These are phyloP conservation scores for Watsonalla binaria DNA, from an alignment of 2,888 invertebrate species.

Conservation along the genomic window DNA sequence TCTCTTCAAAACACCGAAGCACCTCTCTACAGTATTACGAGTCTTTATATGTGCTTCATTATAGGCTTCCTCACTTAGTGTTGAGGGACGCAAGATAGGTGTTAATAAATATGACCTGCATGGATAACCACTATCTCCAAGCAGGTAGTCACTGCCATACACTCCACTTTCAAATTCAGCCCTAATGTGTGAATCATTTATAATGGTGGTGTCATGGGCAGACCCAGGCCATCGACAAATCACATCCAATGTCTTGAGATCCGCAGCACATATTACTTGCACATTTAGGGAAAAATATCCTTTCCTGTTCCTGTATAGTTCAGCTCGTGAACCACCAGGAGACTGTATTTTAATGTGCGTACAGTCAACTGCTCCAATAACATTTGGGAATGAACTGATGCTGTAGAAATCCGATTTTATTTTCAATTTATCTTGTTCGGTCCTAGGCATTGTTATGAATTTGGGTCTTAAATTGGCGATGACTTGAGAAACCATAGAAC, in stretches of 20 bases:
- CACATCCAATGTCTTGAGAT: not conserved
- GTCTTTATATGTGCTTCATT: conserved; percentile 11
- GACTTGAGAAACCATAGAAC: too few relatives aligned
- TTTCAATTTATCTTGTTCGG: not conserved
- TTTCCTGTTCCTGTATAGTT: conserved; percentile 13
- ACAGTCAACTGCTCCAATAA: conserved; percentile 3
- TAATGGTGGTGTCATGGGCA: conserved; percentile 7
- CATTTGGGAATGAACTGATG: conserved; percentile 2
- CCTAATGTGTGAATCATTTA: too few relatives aligned
- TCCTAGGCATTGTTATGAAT: not conserved
- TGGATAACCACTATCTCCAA: conserved; percentile 11
- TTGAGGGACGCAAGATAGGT: conserved; percentile 2
- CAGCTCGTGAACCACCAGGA: conserved; percentile 6
- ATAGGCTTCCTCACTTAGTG: conserved; percentile 8
- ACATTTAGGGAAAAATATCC: conserved; percentile 12
- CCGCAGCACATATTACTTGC: conserved; percentile 7
- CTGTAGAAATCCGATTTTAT: not conserved
- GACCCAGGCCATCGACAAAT: conserved; percentile 6
- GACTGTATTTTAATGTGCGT: conserved; percentile 6
- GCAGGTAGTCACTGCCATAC: conserved; percentile 5
- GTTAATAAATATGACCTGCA: conserved; percentile 9
- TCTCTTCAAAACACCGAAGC: conserved; percentile 16
- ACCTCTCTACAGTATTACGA: conserved; percentile 12
- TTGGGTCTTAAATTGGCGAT: too few relatives aligned
- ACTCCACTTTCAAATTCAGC: conserved; percentile 3